Conservation (phyloP, 1,140 invertebrate species). For the Eueides isabella region DNA sequence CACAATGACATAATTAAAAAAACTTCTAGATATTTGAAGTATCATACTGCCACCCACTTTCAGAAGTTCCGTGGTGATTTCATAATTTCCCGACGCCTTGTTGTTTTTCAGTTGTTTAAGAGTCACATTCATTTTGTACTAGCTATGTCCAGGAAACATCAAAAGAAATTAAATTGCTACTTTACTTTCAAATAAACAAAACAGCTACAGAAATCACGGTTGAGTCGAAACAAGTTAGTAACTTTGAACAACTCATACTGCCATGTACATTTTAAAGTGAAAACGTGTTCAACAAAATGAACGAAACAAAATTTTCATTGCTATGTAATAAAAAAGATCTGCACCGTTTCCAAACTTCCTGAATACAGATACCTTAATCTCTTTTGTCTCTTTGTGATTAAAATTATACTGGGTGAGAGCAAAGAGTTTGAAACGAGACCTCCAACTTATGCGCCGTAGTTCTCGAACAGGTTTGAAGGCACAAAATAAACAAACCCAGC, state of each 20-base stretch:
- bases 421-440: conserved; percentile 70
- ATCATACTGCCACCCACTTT: no score
- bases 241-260: conserved; percentile 27
- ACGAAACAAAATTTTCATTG: conserved; percentile 33
- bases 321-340: conserved; percentile 35
- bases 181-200: background rate
- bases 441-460: conserved; percentile 67
- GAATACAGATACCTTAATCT: conserved; percentile 61
- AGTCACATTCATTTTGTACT: no score
- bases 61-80: no score
- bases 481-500: conserved; percentile 67
- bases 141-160: no score
- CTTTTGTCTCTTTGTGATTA: conserved; percentile 76
- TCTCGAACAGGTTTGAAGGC: conserved; percentile 62
- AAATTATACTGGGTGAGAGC: conserved; percentile 60
- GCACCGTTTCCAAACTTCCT: conserved; percentile 47
- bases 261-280: conserved; percentile 14
- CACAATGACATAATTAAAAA: no score
- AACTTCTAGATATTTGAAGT: no score
- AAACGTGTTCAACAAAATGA: conserved; percentile 21
- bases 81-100: no score
- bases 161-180: background rate
- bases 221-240: conserved; percentile 8
- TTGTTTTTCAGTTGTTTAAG: no score
- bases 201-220: background rate